Base-by-base conservation (phyloP, 2,113 vertebrate species). In the Gnathonemus longibarbis region DNA sequence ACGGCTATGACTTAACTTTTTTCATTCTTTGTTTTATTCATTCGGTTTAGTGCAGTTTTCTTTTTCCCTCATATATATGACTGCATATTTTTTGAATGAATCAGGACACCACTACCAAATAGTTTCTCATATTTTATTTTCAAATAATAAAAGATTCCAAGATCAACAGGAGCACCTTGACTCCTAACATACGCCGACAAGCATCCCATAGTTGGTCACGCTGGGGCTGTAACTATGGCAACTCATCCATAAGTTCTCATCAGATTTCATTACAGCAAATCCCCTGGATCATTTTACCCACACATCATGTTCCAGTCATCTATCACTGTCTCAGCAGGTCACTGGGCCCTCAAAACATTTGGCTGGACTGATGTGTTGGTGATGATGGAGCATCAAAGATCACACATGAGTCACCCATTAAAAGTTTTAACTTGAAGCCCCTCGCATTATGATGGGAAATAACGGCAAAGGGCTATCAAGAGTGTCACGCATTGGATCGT, bases 291-390 rank as follows among this genome's bases (percentile, higher is more conserved):
- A 21, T 56, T 87, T 17, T 87, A 1, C 31, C 50, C n/a, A n/a
- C 45, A 39, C 50, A 39, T 52, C 31, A 53, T n/a, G 27, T 13
- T 17, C 48, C 31, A 50, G 50, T 53, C n/a, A 56, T 56, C 85
- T 27, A 39, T 56, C 85, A 87, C 48, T 53, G 85, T 39, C 85
- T 87, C 85, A 39, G 85, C 50, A 39, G 85, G 85, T 87, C 50
- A n/a, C 50, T 3, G n/a, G 15, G 24, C 42, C 45, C 84, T 46
- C 19, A 21, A 50, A 85, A 49, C 21, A 49, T 50, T 31, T 86
- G 84, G 84, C 21, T 86, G 45, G 50, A 27, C 84, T 27, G 84
- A 27, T 3, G 24, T 86, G 21, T 27, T 11, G 84, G 8, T 86
- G 49, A 50, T 86, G 84, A n/a, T 1, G 0, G 21, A 21, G 24